Base-by-base conservation (phyloP, 2,113 vertebrate genomes). In the Pelvicachromis taeniatus region DNA sequence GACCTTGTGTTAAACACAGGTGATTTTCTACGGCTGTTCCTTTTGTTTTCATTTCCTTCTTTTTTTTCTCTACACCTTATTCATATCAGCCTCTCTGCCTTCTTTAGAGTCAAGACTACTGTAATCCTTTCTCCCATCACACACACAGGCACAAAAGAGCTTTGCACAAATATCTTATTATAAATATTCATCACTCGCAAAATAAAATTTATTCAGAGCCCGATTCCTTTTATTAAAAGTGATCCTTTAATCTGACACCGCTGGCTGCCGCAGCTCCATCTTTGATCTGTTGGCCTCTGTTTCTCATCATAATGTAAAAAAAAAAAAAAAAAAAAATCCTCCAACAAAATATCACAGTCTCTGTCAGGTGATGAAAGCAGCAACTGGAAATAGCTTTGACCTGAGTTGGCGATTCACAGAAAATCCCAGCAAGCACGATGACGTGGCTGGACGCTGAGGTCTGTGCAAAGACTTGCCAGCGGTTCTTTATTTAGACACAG, bases 401-500 rank as follows among this genome's bases (percentile, higher is more conserved):
- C 9, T 31, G 14, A 77, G 77, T 80, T 21, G 73, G 35, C 58
- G 21, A 70, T 68, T 85, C 58, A 29, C 21, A 78, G 38, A 78
- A 53, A 73, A 59, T 35, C 73, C 52, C 53, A 45, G 29, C 58
- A 86, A 73, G 79, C 61, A 26, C 11, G 29, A 10, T 5, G 38
- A 61, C 0, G 26, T 26, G 26, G 21, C 26, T 40, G 59, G 12
- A 79, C 3, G 12, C 19, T 23, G 26, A 21, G 3, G 14, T 77
- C 38, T 45, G 7, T 26, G 42, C 78, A 23, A 77, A 86, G 70
- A 52, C 33, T 9, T 3, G 33, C 35, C 19, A 75, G 77, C 53
- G 58, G 45, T 83, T 89, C 78, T 87, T 86, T 89, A 80, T 90
- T 88, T 90, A 82, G 91, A 81, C 19, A 13, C 35, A 6, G 16